Conservation (phyloP, 1,140 invertebrate genomes). For the Drosophila orena region DNA sequence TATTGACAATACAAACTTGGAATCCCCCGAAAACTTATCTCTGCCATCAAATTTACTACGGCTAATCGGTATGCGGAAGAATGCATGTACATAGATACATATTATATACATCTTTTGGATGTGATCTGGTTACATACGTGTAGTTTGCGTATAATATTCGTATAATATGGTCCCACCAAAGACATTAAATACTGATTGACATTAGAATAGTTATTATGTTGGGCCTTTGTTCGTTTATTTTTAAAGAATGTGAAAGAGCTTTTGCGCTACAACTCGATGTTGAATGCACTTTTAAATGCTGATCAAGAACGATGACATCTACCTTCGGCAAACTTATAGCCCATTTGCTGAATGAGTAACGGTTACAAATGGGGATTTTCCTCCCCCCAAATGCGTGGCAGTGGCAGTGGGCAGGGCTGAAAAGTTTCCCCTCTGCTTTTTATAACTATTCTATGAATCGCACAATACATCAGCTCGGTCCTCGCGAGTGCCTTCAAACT, state of each 20-base stretch:
- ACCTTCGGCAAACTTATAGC: not conserved
- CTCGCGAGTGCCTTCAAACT: conserved; percentile 31
- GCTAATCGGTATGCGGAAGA: not conserved
- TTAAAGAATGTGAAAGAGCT: too few relatives aligned
- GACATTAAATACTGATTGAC: not conserved
- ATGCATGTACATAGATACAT: too few relatives aligned
- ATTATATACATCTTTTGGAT: not conserved
- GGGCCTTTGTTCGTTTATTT: not conserved
- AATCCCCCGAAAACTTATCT: not conserved
- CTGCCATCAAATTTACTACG: not conserved
- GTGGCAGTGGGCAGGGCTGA: not conserved
- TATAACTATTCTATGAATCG: conserved; percentile 33
- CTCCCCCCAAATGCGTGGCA: not conserved
- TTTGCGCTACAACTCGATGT: too few relatives aligned
- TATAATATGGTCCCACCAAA: not conserved
- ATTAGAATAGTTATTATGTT: not conserved
- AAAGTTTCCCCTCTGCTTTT: conserved; percentile 10
- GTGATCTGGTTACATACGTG: too few relatives aligned
- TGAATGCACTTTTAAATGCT: not conserved
- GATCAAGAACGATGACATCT: not conserved
- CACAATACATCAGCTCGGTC: conserved; percentile 35
- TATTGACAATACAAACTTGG: not conserved
- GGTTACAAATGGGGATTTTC: not conserved
- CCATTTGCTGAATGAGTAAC: not conserved
- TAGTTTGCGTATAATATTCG: too few relatives aligned